Conservation (phyloP, 2,113 vertebrate species). For the Cynopterus brachyotis region DNA sequence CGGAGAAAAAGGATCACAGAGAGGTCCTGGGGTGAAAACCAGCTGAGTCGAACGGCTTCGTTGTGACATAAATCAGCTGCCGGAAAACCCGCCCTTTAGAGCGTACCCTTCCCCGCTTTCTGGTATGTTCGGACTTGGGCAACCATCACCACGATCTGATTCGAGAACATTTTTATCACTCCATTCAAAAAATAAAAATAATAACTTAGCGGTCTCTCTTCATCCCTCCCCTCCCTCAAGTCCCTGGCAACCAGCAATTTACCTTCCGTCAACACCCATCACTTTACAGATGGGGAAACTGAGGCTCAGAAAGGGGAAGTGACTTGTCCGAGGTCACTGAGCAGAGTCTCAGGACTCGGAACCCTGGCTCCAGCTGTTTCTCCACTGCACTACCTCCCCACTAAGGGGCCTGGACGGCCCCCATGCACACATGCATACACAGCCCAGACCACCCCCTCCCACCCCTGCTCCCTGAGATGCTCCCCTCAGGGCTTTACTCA, state of each 20-base stretch:
- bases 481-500: slow-evolving; percentile 80
- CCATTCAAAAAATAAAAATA: background rate
- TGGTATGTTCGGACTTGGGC: fast-evolving
- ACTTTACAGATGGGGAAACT: background rate
- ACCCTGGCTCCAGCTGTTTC: background rate
- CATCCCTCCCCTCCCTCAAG: background rate
- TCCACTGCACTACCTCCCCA: fast-evolving
- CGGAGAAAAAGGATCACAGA: fast-evolving
- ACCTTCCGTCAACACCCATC: background rate
- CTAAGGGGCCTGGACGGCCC: background rate
- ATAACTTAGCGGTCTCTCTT: background rate
- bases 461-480: fast-evolving
- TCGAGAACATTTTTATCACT: background rate
- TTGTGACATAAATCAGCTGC: background rate
- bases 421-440: fast-evolving
- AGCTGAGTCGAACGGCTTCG: background rate
- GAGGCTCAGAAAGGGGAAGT: background rate
- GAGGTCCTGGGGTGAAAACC: background rate
- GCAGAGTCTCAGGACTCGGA: background rate
- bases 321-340: background rate
- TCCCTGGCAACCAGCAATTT: background rate
- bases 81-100: background rate
- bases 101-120: fast-evolving
- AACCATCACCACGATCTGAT: too few relatives aligned
- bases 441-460: background rate